Evolutionary conservation across 2,888 invertebrate genomes (phyloP).

Genomic region (Acronicta alni): DNA sequence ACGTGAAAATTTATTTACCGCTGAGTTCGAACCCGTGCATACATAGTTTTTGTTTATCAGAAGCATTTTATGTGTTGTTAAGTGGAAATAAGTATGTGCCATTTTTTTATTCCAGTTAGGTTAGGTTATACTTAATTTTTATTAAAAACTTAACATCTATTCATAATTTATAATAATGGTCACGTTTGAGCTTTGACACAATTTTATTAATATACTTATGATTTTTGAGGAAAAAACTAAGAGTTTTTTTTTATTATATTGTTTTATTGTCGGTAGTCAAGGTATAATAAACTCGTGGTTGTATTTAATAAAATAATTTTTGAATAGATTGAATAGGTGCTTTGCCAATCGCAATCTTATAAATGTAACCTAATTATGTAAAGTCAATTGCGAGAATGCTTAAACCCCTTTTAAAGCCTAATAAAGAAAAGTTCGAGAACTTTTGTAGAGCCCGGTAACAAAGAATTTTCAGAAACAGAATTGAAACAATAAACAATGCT

Average conservation of each 20-base stretch:
- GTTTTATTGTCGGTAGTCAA: too few species aligned
- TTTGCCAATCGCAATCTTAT: background rate
- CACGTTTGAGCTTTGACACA: too few species aligned
- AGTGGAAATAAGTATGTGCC: constrained; percentile 16
- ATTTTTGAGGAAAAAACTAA: too few species aligned
- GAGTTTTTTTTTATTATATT: too few species aligned
- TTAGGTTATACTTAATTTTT: background rate
- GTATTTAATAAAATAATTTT: too few species aligned
- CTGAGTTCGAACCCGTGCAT: constrained; percentile 14
- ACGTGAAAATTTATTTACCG: constrained; percentile 40
- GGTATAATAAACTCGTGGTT: too few species aligned
- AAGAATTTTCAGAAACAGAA: constrained; percentile 21
- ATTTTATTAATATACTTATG: too few species aligned
- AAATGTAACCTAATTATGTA: background rate
- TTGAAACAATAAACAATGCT: constrained; percentile 37
- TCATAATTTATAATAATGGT: too few species aligned
- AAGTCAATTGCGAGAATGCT: constrained; percentile 1
- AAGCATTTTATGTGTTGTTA: constrained; percentile 10
- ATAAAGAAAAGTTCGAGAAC: constrained; percentile 14
- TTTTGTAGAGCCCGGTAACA: constrained; percentile 23
- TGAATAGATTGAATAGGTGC: too few species aligned
- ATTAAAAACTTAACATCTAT: too few species aligned
- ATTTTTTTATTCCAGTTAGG: background rate
- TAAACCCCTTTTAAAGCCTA: constrained; percentile 4
- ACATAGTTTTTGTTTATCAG: constrained; percentile 4